phyloP scores from a whole-genome alignment of 2,113 vertebrate genomes.

The Laticauda colubrina region DNA sequence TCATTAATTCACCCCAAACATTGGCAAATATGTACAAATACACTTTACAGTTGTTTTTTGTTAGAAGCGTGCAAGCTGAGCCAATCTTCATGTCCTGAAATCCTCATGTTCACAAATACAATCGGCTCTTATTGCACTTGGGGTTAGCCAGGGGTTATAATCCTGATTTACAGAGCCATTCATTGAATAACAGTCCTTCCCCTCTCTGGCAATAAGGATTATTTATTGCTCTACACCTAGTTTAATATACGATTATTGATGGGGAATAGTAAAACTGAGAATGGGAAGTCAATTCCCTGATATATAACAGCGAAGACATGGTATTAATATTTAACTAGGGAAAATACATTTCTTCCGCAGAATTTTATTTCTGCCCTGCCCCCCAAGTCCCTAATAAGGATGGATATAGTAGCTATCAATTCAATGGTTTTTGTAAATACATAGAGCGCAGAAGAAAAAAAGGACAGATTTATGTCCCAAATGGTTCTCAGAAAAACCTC shows the following conservation, averaged over 20 bases:
- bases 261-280: neutral
- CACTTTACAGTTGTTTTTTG: conserved; percentile 63
- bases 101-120: conserved; percentile 63
- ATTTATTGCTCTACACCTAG: conserved; percentile 40
- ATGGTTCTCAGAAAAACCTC: neutral
- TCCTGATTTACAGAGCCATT: conserved; percentile 23
- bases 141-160: conserved; percentile 47
- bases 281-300: neutral
- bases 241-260: conserved; percentile 1
- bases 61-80: conserved; percentile 70
- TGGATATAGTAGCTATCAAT: conserved; percentile 1
- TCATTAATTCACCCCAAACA: conserved; percentile 50
- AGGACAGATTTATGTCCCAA: neutral
- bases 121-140: conserved; percentile 78
- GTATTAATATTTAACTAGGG: neutral
- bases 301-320: conserved; percentile 18
- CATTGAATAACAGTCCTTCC: conserved; percentile 14
- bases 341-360: neutral
- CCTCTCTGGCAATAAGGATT: conserved; percentile 13
- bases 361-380: neutral
- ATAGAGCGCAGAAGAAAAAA: neutral
- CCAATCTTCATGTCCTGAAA: conserved; percentile 70
- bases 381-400: neutral
- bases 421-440: neutral
- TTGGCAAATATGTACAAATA: conserved; percentile 71